Base-by-base conservation (phyloP, 1,140 invertebrate genomes). In the Periplaneta americana region DNA sequence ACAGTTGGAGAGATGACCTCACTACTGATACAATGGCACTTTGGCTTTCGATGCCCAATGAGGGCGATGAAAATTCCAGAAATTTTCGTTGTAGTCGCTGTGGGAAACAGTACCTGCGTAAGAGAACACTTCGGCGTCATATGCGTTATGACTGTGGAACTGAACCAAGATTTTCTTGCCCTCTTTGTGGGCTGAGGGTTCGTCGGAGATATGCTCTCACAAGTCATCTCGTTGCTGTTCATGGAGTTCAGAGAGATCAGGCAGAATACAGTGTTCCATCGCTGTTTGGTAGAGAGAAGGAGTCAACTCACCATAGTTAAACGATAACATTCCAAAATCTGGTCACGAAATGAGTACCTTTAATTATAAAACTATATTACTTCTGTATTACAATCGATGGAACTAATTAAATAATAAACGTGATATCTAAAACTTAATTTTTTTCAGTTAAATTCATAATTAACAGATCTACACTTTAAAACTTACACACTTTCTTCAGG, bases 61-160 rank as follows among this genome's bases (percentile, higher is more conserved):
- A 4, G 6, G 13, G 75, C 13, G 34, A 37, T 34, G 78, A n/a
- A 22, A 28, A 48, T 9, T 22, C 31, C 34, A 34, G 36, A 1
- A 32, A 5, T 34, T 39, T 36, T 86, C 91, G 93, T 35, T 96
- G 95, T 85, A 89, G 93, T 76, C 94, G 95, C 85, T 96, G 95
- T 87, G 94, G 94, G 66, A 95, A 95, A 86, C 91, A 93, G 33
- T 96, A 96, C 86, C 90, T 94, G 84, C 95, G 94, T 94, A 95
- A 95, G 86, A 95, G 94, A 34, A 79, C 94, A 80, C 90, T 95
- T 90, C 90, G 94, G 0, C 91, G 86, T 81, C 88, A 90, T 85
- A 84, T 90, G 82, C 85, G 86, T 17, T 86, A 87, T 80, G 82
- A 82, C 15, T 82, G 82, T 74, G 82, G 82, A n/a, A 33, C 84